Conservation (phyloP, 2,113 vertebrate genomes). For the Larimichthys polyactis region DNA sequence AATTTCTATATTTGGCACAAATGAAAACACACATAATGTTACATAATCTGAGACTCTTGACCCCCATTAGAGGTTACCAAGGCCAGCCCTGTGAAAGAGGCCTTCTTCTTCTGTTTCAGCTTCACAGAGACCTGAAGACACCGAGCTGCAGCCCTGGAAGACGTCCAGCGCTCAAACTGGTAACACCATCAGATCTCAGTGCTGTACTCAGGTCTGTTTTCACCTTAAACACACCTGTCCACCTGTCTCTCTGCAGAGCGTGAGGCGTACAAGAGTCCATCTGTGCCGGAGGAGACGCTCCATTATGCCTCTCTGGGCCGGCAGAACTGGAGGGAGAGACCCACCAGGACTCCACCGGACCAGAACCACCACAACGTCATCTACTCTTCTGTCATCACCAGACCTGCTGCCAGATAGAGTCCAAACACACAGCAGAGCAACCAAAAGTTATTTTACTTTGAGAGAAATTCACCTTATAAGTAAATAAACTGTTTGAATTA, state of each 20-base stretch:
- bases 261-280: fast-evolving
- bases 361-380: slow-evolving; percentile 56
- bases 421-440: too few species aligned
- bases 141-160: slow-evolving; percentile 61
- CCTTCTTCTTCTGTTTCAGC: background rate
- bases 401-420: slow-evolving; percentile 3
- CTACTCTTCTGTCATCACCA: slow-evolving; percentile 66
- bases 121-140: slow-evolving; percentile 24
- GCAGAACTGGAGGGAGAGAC: slow-evolving; percentile 68
- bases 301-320: slow-evolving; percentile 78
- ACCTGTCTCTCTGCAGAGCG: slow-evolving; percentile 20
- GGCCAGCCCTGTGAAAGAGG: too few species aligned
- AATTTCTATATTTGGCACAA: too few species aligned
- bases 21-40: too few species aligned
- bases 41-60: too few species aligned
- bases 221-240: fast-evolving
- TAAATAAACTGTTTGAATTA: too few species aligned
- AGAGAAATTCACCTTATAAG: too few species aligned
- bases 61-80: too few species aligned
- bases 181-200: background rate
- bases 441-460: too few species aligned
- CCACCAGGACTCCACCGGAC: slow-evolving; percentile 10
- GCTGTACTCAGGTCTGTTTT: background rate
- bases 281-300: slow-evolving; percentile 45
- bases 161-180: background rate